These are phyloP conservation scores for Callimorpha dominula DNA, from an alignment of 2,888 invertebrate genomes.

Conservation along the genomic window DNA sequence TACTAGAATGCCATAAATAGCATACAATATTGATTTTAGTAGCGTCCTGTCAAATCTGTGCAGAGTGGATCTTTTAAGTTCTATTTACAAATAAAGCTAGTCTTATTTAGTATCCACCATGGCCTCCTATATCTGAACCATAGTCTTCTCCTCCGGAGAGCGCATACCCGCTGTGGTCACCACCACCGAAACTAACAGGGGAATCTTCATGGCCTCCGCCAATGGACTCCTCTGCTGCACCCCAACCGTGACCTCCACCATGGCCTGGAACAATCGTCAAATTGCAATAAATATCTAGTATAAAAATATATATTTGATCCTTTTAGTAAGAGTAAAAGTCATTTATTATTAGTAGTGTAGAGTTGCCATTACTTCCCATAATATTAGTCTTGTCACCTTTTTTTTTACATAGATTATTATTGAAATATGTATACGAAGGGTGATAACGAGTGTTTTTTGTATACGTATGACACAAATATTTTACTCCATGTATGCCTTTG, in stretches of 20 bases:
- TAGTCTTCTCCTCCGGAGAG: slow-evolving; percentile 69
- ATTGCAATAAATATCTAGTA: too few relatives aligned
- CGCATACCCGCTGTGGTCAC: slow-evolving; percentile 72
- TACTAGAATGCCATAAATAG: slow-evolving; percentile 19
- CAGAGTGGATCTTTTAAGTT: slow-evolving; percentile 19
- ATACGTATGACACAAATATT: too few relatives aligned
- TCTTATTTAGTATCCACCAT: slow-evolving; percentile 59
- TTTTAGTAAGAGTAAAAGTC: too few relatives aligned
- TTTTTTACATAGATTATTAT: too few relatives aligned
- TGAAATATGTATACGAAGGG: too few relatives aligned
- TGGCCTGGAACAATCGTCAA: slow-evolving; percentile 15
- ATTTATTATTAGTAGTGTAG: too few relatives aligned
- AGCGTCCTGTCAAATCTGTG: neutral
- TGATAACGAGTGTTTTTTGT: too few relatives aligned
- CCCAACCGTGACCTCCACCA: slow-evolving; percentile 67
- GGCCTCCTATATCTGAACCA: slow-evolving; percentile 55
- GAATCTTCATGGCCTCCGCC: slow-evolving; percentile 71
- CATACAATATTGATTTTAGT: neutral
- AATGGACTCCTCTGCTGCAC: slow-evolving; percentile 77
- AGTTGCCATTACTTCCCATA: too few relatives aligned
- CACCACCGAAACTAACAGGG: slow-evolving; percentile 78
- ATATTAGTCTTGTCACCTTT: too few relatives aligned
- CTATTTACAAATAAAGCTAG: slow-evolving; percentile 32
- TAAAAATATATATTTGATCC: too few relatives aligned
- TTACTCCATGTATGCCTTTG: too few relatives aligned